phyloP scores from a whole-genome alignment of 2,888 invertebrate species.

The Eristalis tenax region DNA sequence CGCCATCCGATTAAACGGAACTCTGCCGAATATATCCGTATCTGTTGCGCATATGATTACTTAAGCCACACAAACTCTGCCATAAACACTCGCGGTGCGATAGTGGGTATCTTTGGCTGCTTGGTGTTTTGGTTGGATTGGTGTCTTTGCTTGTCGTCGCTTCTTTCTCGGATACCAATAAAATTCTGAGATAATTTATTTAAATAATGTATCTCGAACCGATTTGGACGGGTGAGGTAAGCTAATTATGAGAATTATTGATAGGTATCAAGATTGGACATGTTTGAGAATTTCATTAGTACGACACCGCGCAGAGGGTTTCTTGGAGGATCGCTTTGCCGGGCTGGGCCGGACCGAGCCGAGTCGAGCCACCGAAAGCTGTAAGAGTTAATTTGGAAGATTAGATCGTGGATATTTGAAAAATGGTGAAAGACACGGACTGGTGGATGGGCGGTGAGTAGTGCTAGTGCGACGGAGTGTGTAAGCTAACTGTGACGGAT shows the following conservation, averaged over 20 bases:
- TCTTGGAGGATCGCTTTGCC: background rate
- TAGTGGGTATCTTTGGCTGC: conserved; percentile 21
- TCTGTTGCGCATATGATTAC: conserved; percentile 69
- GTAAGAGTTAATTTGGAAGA: background rate
- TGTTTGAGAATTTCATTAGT: conserved; percentile 58
- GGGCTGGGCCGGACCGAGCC: background rate
- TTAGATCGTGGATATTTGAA: background rate
- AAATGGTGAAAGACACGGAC: background rate
- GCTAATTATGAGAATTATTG: conserved; percentile 71
- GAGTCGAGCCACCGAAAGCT: background rate
- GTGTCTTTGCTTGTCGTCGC: background rate
- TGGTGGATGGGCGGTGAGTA: background rate
- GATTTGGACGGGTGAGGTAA: conserved; percentile 63
- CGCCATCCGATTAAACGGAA: conserved; percentile 68
- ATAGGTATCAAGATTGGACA: conserved; percentile 66
- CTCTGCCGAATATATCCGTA: conserved; percentile 55
- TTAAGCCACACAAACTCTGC: conserved; percentile 64
- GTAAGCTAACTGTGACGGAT: background rate
- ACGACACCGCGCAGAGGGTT: background rate
- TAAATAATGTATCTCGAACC: conserved; percentile 59
- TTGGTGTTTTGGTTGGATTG: conserved; percentile 31
- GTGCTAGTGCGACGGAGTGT: background rate
- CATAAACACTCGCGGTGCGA: conserved; percentile 52
- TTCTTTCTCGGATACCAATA: conserved; percentile 52
- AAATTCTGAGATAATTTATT: conserved; percentile 68